These are phyloP conservation scores for Characodon lateralis DNA, from an alignment of 2,797 vertebrate species.

Conservation along the genomic window DNA sequence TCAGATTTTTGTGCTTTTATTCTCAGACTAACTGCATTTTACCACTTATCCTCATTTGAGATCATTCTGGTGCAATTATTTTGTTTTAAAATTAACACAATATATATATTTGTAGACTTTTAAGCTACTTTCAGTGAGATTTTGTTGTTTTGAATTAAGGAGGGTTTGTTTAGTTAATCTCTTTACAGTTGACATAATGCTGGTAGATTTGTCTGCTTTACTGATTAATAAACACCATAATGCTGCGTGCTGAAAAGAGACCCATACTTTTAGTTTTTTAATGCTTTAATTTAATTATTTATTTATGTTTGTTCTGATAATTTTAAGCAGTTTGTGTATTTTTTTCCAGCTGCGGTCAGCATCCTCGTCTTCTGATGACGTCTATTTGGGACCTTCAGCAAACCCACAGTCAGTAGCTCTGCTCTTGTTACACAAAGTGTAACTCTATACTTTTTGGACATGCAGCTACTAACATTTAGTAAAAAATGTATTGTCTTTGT, in stretches of 20 bases:
- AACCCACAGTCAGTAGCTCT: constrained; percentile 92
- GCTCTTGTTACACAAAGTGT: neutral
- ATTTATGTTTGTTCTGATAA: no score
- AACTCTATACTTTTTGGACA: neutral
- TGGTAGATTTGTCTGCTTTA: neutral
- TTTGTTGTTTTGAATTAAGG: neutral
- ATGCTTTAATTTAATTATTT: neutral
- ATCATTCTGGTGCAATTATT: neutral
- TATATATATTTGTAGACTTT: neutral
- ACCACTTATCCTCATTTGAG: neutral
- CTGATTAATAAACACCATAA: neutral
- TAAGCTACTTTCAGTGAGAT: neutral
- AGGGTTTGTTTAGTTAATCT: neutral
- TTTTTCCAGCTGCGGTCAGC: constrained; percentile 68
- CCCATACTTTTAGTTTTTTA: no score
- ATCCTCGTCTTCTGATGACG: constrained; percentile 71
- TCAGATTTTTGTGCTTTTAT: neutral
- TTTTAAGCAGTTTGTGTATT: neutral
- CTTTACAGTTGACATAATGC: neutral
- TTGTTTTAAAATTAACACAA: neutral
- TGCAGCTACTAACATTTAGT: neutral
- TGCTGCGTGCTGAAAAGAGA: neutral
- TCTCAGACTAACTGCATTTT: neutral
- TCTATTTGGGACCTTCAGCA: constrained; percentile 95
- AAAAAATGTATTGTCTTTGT: neutral